Evolutionary conservation across 2,888 invertebrate species (phyloP).

Genomic region (Calephelis perditalis): DNA sequence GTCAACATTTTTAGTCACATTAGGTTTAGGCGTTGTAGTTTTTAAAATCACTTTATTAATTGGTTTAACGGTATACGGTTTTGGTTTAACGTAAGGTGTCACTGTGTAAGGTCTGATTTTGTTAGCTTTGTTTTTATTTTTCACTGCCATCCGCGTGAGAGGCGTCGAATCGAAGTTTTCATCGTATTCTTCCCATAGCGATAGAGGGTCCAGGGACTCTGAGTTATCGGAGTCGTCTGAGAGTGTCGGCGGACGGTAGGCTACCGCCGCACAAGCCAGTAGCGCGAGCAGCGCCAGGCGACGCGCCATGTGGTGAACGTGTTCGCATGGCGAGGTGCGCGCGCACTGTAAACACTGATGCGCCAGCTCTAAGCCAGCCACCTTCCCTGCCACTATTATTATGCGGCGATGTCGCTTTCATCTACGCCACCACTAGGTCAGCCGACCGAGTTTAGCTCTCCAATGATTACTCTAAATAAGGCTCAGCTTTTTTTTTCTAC

Average conservation of each 20-base stretch:
- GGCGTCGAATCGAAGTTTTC: conserved; percentile 50
- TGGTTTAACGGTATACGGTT: conserved; percentile 11
- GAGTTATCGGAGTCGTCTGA: conserved; percentile 46
- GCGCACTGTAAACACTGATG: conserved; percentile 60
- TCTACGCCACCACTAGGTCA: conserved; percentile 63
- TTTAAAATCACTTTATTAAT: conserved; percentile 55
- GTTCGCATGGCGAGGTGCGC: conserved; percentile 76
- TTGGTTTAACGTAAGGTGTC: conserved; percentile 6
- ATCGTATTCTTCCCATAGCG: conserved; percentile 60
- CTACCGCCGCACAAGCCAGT: conserved; percentile 55
- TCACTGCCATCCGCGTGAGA: conserved; percentile 39
- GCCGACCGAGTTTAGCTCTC: conserved; percentile 36
- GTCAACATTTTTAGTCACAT: conserved; percentile 51
- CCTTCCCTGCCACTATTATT: conserved; percentile 59
- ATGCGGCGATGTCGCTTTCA: conserved; percentile 64
- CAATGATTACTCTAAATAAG: conserved; percentile 30
- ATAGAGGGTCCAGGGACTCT: conserved; percentile 53
- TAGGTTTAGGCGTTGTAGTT: conserved; percentile 53
- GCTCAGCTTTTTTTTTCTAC: conserved; percentile 22
- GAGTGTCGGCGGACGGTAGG: conserved; percentile 45
- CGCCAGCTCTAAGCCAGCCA: conserved; percentile 41
- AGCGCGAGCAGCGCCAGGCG: conserved; percentile 73
- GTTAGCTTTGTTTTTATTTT: conserved; percentile 34
- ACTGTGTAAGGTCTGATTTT: conserved; percentile 3
- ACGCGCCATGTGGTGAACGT: conserved; percentile 73